Conservation (phyloP, 2,113 vertebrate genomes). For the Pluvialis apricaria region DNA sequence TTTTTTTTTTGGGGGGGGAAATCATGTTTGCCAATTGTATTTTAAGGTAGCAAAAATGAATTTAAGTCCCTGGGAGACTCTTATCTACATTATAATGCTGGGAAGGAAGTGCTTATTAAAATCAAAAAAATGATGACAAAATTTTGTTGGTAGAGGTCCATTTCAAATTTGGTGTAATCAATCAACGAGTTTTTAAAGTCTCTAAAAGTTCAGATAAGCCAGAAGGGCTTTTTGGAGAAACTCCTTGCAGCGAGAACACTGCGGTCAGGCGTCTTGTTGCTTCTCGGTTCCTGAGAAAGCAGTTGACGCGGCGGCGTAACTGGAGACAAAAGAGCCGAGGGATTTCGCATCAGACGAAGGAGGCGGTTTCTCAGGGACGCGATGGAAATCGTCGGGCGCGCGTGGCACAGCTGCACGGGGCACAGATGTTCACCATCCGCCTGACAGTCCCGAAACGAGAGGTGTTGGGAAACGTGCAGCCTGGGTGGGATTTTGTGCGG, state of each 20-base stretch:
- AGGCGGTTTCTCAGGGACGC: not conserved
- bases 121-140: no score
- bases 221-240: not conserved
- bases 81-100: not conserved
- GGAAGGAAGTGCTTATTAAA: not conserved
- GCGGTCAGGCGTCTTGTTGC: not conserved
- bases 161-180: not conserved
- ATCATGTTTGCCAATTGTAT: not conserved
- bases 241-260: no score
- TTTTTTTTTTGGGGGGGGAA: no score
- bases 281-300: not conserved
- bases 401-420: not conserved
- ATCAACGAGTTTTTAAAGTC: not conserved
- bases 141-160: not conserved
- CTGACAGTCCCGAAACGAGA: not conserved
- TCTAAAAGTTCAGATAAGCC: not conserved
- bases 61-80: not conserved
- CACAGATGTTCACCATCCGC: no score
- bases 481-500: not conserved
- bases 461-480: not conserved
- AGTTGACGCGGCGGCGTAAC: accelerated
- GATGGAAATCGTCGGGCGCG: no score
- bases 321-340: not conserved
- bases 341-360: not conserved
- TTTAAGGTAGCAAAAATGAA: not conserved